Conservation (phyloP, 1,140 invertebrate genomes). For the Popillia japonica region DNA sequence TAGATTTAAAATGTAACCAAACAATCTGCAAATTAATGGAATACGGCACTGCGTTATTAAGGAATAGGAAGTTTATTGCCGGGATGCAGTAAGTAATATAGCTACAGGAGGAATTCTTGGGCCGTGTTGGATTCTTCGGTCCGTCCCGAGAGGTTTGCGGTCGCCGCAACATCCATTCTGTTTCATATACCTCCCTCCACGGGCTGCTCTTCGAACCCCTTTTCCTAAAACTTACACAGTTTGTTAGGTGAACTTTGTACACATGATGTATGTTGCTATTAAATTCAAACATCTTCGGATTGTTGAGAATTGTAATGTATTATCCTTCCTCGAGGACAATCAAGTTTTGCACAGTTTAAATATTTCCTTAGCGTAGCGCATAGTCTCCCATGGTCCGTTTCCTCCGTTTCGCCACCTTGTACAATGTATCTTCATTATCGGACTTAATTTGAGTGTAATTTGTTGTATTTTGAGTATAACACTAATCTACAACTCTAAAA, state of each 20-base stretch:
- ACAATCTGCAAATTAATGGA: neutral
- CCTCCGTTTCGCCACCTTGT: neutral
- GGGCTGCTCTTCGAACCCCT: slow-evolving; percentile 40
- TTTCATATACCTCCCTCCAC: slow-evolving; percentile 49
- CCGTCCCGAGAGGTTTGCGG: slow-evolving; percentile 57
- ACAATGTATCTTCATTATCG: slow-evolving; percentile 18
- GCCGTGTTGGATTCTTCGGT: slow-evolving; percentile 48
- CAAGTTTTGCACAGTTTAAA: slow-evolving; percentile 17
- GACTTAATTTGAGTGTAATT: neutral
- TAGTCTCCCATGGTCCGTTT: neutral
- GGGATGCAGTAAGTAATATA: slow-evolving; percentile 47
- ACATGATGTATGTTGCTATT: slow-evolving; percentile 61
- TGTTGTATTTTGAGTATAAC: neutral
- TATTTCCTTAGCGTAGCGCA: neutral
- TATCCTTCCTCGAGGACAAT: slow-evolving; percentile 55
- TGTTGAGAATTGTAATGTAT: slow-evolving; percentile 61
- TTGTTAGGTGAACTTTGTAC: slow-evolving; percentile 58
- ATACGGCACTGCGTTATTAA: slow-evolving; percentile 48
- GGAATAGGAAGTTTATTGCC: slow-evolving; percentile 53
- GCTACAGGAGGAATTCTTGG: slow-evolving; percentile 55
- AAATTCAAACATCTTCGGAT: slow-evolving; percentile 61
- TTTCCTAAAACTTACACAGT: slow-evolving; percentile 53
- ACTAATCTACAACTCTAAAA: too few species aligned
- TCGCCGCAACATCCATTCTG: slow-evolving; percentile 58
- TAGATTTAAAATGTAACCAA: too few species aligned